phyloP scores from a whole-genome alignment of 1,140 invertebrate species.

The Orchestia grillus region DNA sequence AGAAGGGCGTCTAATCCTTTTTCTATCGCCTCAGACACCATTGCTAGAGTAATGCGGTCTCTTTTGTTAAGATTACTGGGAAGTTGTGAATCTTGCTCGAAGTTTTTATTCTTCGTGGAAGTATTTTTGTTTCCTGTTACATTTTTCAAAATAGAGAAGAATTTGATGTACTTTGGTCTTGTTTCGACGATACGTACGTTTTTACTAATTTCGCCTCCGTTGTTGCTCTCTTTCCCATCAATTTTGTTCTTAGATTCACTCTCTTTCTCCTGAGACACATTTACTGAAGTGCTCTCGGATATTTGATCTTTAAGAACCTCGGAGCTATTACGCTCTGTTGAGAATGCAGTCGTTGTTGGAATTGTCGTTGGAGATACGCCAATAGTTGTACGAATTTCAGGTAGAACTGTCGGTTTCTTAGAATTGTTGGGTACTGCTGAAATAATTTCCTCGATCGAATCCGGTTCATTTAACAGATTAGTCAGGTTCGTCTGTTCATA shows the following conservation, averaged over 20 bases:
- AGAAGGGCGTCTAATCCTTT: conserved; percentile 10
- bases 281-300: background rate
- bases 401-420: background rate
- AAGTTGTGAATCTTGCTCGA: background rate
- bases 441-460: background rate
- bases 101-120: background rate
- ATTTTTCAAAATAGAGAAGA: conserved; percentile 4
- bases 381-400: background rate
- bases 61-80: background rate
- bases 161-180: conserved; percentile 4
- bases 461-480: background rate
- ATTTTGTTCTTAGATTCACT: background rate
- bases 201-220: background rate
- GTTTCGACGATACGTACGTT: conserved; percentile 8
- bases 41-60: conserved; percentile 19
- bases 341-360: background rate
- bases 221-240: background rate
- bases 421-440: background rate
- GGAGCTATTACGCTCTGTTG: background rate
- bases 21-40: conserved; percentile 38
- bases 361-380: background rate
- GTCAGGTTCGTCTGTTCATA: background rate
- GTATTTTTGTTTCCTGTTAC: background rate
- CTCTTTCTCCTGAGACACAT: background rate
- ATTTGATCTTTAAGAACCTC: background rate